Base-by-base conservation (phyloP, 2,113 vertebrate species). In the Phalacrocorax aristotelis region DNA sequence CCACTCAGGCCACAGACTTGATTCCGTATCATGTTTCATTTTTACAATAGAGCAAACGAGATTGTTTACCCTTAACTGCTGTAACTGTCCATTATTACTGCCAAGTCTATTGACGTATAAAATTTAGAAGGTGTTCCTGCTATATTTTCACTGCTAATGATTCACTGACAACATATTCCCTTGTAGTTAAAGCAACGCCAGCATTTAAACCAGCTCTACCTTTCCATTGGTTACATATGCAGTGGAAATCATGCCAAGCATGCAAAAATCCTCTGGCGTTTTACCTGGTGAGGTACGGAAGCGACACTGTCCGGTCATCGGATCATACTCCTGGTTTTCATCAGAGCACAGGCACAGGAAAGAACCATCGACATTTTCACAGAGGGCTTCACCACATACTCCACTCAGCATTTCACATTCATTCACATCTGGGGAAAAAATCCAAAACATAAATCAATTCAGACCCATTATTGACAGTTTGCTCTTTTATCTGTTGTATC, bases 341-440 rank as follows among this genome's bases (percentile, higher is more conserved):
- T 98, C 97, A 14, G 98, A 97, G 93, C 99, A 99, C 90, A 98
- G 85, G 72, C 99, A 99, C 60, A 98, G 97, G 98, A 99, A 99
- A 81, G 99, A 98, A 13, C 99, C 99, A 18, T 99, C 99, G 2
- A 98, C 97, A 8, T 99, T 99, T 96, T 99, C 98, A 97, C 99
- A 99, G 93, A 98, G 98, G 38, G 99, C 99, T 95, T 99, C 99
- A 0, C 99, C 99, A 92, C 99, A 99, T 79, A 99, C 98, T 27
- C 98, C 98, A 80, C 98, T 98, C 93, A 99, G 98, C 97, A 99
- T 98, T 87, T 99, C 99, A 90, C 99, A 99, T 97, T 99, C 99
- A 38, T 99, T 99, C 96, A 99, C 98, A 97, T 99, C 99, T 99
- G 98, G 78, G 98, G 94, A 93, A 96, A 65, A 90, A 91, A 69